Conservation (phyloP, 2,797 vertebrate genomes). For the Myripristis jacobus region DNA sequence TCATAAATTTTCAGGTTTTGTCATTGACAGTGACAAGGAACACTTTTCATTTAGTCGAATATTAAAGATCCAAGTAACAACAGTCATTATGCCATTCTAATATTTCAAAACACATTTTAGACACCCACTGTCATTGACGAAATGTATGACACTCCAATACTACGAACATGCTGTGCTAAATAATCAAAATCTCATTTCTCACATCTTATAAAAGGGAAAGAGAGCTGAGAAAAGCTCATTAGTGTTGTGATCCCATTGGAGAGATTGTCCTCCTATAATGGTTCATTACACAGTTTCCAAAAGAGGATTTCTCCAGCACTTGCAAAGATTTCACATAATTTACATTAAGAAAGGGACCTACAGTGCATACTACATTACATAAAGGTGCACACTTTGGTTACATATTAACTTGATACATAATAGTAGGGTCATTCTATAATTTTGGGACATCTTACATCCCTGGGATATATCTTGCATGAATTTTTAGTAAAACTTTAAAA, state of each 20-base stretch:
- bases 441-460: too few relatives aligned
- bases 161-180: neutral
- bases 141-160: neutral
- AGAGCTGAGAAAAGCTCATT: neutral
- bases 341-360: neutral
- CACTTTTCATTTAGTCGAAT: neutral
- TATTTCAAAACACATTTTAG: slow-evolving; percentile 1
- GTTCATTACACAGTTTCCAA: slow-evolving; percentile 17
- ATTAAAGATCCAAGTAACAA: too few relatives aligned
- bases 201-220: slow-evolving; percentile 4
- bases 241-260: slow-evolving; percentile 22
- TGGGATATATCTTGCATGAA: too few relatives aligned
- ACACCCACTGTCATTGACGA: neutral
- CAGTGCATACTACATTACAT: slow-evolving; percentile 2
- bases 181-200: slow-evolving; percentile 3
- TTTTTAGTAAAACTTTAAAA: too few relatives aligned
- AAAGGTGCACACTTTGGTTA: neutral
- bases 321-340: slow-evolving; percentile 10
- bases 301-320: neutral
- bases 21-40: neutral
- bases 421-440: too few relatives aligned
- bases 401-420: neutral
- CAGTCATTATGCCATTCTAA: neutral
- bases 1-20: slow-evolving; percentile 8
- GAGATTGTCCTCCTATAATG: slow-evolving; percentile 14